Evolutionary conservation across 2,888 invertebrate species (phyloP), one percentile per base, ranked within the genome.

Genomic region (Hofmannophila pseudospretella): DNA sequence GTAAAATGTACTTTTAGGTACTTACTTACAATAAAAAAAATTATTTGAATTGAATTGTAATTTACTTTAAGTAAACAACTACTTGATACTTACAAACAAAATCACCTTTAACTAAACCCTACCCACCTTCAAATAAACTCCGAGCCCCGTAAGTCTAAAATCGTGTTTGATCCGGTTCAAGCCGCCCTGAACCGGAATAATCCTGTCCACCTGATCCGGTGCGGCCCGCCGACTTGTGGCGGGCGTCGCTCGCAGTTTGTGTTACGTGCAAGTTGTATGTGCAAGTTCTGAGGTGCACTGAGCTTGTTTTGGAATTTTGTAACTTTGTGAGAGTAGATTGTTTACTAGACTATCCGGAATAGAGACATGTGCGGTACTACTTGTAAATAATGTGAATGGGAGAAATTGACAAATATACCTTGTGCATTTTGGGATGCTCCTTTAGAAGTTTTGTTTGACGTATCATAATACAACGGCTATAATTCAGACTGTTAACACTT

Each of bases 201-300:
- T 75, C 82, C 76, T 67, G 75, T 78, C 63, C 78, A 82, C 80
- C 81, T 81, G 81, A 80, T 81, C 81, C 79, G 69, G 73, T 69
- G 63, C 60, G 66, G 32, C 9, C 26, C 26, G 26, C 14, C 14
- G 34, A 26, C 26, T 26, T 34, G 26, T 13, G 34, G 26, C 26
- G 5, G 12, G 1, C 16, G 30, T 23, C 23, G 23, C 23, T n/a
- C 7, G 8, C 23, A 23, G 23, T 23, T 23, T 23, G 23, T n/a
- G 23, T 23, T 23, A 4, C n/a, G n/a, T 3, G n/a, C 23, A 23
- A 23, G 23, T 23, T 23, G 23, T 23, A 23, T 23, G 23, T 23
- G 23, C 5, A 23, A 23, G 23, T 23, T 23, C 16, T 16, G 8
- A 7, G 23, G 23, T n/a, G 23, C 20, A 7, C 8, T 20, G 23